Conservation (phyloP, 2,113 vertebrate genomes). For the Cardinalis cardinalis region DNA sequence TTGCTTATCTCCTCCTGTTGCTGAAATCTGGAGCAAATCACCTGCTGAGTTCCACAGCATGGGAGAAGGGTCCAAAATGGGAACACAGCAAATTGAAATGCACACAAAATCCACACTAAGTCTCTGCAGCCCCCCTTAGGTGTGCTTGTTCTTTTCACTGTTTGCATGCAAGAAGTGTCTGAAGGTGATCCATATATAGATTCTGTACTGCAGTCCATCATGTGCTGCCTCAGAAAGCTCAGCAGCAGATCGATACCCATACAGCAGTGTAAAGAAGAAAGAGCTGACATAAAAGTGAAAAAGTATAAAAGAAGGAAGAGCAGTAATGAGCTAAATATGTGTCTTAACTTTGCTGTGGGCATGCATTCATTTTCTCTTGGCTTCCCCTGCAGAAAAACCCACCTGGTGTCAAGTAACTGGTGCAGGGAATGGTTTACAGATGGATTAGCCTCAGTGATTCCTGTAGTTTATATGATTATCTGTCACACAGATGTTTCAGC, state of each 20-base stretch:
- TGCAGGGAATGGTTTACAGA: slow-evolving; percentile 61
- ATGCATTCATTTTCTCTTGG: slow-evolving; percentile 50
- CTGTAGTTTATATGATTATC: slow-evolving; percentile 48
- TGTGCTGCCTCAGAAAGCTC: background rate
- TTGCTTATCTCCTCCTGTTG: background rate
- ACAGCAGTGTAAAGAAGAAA: slow-evolving; percentile 1
- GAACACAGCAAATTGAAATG: background rate
- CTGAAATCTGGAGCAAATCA: background rate
- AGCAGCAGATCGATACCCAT: background rate
- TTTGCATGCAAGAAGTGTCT: background rate
- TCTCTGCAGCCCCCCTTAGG: background rate
- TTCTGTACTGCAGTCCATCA: background rate
- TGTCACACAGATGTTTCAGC: slow-evolving; percentile 71
- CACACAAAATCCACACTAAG: background rate
- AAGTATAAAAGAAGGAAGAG: slow-evolving; percentile 30
- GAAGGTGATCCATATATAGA: background rate
- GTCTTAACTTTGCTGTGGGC: slow-evolving; percentile 13
- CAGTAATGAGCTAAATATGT: slow-evolving; percentile 39
- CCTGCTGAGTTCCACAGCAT: background rate
- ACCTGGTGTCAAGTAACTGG: slow-evolving; percentile 65
- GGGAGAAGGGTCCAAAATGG: background rate
- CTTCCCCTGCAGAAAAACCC: slow-evolving; percentile 45
- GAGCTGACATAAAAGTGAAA: slow-evolving; percentile 18
- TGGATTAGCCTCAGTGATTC: slow-evolving; percentile 40
- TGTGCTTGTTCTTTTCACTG: background rate